Evolutionary conservation across 1,140 invertebrate genomes (phyloP).

Genomic region (Trachymyrmex septentrionalis): DNA sequence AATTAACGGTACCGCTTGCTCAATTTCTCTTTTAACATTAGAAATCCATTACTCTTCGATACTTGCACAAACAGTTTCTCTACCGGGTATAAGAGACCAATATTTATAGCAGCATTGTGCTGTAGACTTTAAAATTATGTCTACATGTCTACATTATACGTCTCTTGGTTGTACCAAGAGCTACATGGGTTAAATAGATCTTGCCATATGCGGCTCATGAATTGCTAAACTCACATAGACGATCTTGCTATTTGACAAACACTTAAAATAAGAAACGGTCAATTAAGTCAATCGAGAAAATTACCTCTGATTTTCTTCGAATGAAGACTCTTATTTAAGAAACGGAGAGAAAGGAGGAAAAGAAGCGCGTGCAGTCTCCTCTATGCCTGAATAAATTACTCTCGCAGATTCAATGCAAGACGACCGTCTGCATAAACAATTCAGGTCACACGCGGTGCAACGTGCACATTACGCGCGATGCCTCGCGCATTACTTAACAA

Average conservation of each 20-base stretch:
- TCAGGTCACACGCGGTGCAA: constrained; percentile 41
- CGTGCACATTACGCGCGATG: not conserved
- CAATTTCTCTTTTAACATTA: constrained; percentile 25
- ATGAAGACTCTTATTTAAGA: constrained; percentile 15
- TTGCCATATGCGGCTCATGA: not conserved
- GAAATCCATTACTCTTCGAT: not conserved
- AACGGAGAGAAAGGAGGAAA: constrained; percentile 18
- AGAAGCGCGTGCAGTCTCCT: not conserved
- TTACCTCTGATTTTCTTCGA: constrained; percentile 15
- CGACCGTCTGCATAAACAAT: constrained; percentile 34
- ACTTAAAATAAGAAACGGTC: constrained; percentile 18
- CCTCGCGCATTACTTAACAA: constrained; percentile 10
- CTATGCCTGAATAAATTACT: constrained; percentile 19
- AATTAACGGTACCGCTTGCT: not conserved
- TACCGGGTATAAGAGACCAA: not conserved
- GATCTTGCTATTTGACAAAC: not conserved
- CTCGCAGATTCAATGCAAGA: constrained; percentile 3
- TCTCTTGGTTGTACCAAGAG: not conserved
- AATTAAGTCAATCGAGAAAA: constrained; percentile 24
- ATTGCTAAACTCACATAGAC: not conserved
- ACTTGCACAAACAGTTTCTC: constrained; percentile 27
- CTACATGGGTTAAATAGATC: not conserved
- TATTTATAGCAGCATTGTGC: constrained; percentile 44
- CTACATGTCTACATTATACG: not conserved
- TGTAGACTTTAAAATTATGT: constrained; percentile 10